These are phyloP conservation scores for Caenorhabditis panamensis DNA, from an alignment of 2,888 invertebrate genomes.

Conservation along the genomic window DNA sequence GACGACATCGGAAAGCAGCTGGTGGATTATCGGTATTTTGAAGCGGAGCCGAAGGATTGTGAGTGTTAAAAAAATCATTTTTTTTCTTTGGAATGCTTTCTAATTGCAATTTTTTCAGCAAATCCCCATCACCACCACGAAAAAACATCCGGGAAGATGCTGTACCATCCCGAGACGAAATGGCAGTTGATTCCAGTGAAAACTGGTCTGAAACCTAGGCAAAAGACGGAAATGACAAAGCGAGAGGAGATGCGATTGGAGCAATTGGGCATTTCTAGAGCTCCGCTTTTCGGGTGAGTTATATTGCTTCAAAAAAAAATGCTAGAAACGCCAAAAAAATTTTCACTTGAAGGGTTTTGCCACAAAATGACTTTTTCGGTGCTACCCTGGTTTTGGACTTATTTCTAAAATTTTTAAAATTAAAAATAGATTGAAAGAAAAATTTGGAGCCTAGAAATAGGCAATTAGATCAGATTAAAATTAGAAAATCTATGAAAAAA, in stretches of 20 bases:
- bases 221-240: conserved; percentile 7
- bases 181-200: conserved; percentile 28
- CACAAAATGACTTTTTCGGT: no score
- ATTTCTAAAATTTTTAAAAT: no score
- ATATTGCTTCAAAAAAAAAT: background rate
- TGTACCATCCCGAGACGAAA: background rate
- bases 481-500: no score
- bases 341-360: no score
- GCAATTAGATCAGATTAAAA: no score
- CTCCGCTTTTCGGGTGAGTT: conserved; percentile 51
- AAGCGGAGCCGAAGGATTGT: conserved; percentile 40
- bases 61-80: background rate
- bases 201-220: conserved; percentile 1
- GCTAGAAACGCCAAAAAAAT: no score
- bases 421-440: no score
- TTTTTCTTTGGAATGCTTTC: background rate
- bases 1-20: conserved; percentile 51
- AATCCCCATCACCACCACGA: background rate
- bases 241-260: conserved; percentile 28
- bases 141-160: background rate
- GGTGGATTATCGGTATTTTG: conserved; percentile 33
- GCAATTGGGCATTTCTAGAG: conserved; percentile 16
- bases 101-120: conserved; percentile 5
- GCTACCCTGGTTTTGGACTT: no score
- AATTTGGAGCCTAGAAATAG: no score